These are phyloP conservation scores for Cryptoblepharus egeriae DNA, from an alignment of 2,797 vertebrate genomes.

Conservation along the genomic window DNA sequence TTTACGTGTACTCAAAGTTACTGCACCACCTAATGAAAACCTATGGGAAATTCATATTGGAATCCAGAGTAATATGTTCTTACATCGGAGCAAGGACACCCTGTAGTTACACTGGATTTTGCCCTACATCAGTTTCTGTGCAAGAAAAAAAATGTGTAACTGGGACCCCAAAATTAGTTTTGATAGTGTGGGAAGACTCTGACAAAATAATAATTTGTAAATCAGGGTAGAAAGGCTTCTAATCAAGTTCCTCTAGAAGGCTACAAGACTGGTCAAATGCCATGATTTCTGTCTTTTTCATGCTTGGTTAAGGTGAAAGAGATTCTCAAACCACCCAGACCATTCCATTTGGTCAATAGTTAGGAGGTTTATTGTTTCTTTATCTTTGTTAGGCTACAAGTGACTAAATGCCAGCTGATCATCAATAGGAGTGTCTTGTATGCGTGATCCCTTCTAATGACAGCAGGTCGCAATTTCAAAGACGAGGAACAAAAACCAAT, in stretches of 20 bases:
- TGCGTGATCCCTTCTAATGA: not conserved
- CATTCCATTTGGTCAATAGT: too few species aligned
- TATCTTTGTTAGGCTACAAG: not conserved
- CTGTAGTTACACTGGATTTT: too few species aligned
- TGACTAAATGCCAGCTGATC: not conserved
- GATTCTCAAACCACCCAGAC: too few species aligned
- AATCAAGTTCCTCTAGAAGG: not conserved
- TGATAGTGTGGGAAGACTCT: not conserved
- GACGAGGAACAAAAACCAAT: slow-evolving; percentile 12
- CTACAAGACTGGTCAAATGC: not conserved
- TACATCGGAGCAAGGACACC: too few species aligned
- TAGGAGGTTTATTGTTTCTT: not conserved
- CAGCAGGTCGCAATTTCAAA: not conserved
- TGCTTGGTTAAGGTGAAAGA: not conserved
- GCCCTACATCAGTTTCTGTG: too few species aligned
- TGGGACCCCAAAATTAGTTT: not conserved
- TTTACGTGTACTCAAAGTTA: too few species aligned
- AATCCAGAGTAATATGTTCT: too few species aligned
- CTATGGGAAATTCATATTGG: too few species aligned
- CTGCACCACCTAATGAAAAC: too few species aligned
- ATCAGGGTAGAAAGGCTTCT: too few species aligned
- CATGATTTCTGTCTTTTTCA: not conserved
- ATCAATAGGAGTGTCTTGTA: not conserved
- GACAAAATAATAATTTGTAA: too few species aligned
- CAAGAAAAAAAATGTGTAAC: too few species aligned